These are phyloP conservation scores for Acomys russatus DNA, from an alignment of 2,797 vertebrate genomes.

Conservation along the genomic window DNA sequence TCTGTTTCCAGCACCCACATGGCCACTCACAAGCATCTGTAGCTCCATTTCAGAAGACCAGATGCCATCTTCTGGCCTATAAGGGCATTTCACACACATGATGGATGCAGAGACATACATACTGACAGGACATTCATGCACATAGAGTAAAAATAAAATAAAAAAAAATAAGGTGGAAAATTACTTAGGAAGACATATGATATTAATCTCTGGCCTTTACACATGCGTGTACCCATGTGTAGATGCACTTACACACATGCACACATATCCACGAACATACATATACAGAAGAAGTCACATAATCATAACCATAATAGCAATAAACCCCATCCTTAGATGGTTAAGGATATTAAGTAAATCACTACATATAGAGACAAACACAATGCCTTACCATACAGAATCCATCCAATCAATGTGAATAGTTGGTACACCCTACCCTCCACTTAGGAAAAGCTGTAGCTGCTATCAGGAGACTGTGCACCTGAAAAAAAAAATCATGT, in stretches of 20 bases:
- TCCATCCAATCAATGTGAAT: background rate
- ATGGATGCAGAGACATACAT: background rate
- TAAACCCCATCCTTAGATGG: background rate
- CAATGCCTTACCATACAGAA: background rate
- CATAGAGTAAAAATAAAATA: background rate
- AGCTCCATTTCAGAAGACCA: background rate
- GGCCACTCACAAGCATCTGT: background rate
- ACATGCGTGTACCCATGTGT: background rate
- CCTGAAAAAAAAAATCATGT: background rate
- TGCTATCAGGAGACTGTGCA: background rate
- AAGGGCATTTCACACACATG: background rate
- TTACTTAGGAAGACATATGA: background rate
- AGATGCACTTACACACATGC: background rate
- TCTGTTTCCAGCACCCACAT: background rate
- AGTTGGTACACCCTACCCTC: accelerated
- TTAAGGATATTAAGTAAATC: background rate
- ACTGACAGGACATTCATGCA: background rate
- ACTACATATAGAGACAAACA: background rate
- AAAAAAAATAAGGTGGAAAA: background rate
- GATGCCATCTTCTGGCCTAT: background rate
- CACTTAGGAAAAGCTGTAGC: background rate
- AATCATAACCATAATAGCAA: background rate
- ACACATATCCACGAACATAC: background rate
- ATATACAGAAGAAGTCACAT: background rate
- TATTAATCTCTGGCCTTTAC: background rate